Conservation (phyloP, 1,140 invertebrate genomes). For the Zaprionus vittiger region DNA sequence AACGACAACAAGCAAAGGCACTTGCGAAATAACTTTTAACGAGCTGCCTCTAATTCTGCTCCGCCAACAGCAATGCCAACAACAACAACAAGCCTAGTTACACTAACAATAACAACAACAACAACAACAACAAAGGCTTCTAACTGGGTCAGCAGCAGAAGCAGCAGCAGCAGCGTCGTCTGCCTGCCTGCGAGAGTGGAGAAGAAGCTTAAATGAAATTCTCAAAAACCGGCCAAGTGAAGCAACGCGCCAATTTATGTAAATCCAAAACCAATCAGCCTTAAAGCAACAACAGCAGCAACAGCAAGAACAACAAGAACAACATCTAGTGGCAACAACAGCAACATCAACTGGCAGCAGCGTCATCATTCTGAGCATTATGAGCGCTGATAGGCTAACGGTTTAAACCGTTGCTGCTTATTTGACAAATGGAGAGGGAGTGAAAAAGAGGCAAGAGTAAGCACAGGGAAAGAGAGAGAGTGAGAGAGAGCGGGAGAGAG, state of each 20-base stretch:
- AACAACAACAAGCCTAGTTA: constrained; percentile 27
- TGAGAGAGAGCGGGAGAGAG: neutral
- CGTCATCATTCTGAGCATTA: constrained; percentile 61
- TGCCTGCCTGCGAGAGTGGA: neutral
- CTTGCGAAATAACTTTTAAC: constrained; percentile 54
- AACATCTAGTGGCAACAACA: constrained; percentile 32
- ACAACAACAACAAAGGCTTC: constrained; percentile 13
- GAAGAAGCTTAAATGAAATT: constrained; percentile 45
- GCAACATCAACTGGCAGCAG: constrained; percentile 41
- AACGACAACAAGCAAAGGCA: constrained; percentile 5
- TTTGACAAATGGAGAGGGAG: constrained; percentile 30
- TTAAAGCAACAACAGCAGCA: constrained; percentile 52
- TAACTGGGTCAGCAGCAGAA: constrained; percentile 66
- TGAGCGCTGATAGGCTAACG: constrained; percentile 62
- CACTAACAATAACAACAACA: constrained; percentile 15
- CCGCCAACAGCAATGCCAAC: constrained; percentile 15
- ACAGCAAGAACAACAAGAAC: constrained; percentile 29
- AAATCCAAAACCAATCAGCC: constrained; percentile 80
- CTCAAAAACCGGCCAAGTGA: constrained; percentile 59
- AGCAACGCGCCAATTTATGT: constrained; percentile 76
- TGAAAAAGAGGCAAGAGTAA: neutral
- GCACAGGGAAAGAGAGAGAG: neutral
- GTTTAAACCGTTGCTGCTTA: constrained; percentile 60
- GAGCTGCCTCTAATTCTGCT: constrained; percentile 45
- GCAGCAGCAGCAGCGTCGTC: constrained; percentile 37